Evolutionary conservation across 2,113 vertebrate genomes (phyloP), one percentile per base, ranked within the genome.

Genomic region (Boleophthalmus pectinirostris): DNA sequence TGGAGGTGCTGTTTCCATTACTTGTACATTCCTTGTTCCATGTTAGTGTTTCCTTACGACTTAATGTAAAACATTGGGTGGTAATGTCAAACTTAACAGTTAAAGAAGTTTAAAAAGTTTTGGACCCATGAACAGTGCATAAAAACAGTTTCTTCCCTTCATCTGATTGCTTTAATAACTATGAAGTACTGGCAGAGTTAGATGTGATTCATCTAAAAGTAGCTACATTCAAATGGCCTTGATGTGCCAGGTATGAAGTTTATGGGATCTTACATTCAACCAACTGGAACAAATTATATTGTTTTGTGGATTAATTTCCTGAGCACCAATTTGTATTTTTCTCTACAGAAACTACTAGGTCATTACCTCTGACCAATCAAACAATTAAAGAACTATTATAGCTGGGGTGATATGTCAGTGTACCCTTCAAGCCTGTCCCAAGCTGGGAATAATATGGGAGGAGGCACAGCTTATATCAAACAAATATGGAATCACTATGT

Each of bases 171-270:
- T 61, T 75, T 38, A 80, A 58, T 58, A 71, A 72, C 71, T 78
- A 73, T 43, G 64, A 83, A 72, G 72, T 82, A 83, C 77, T 75
- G 78, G 70, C 72, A 74, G 73, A 77, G 43, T 69, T 64, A 14
- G 66, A 80, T 53, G 81, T 60, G 51, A 61, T 84, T 86, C 72
- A 76, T 71, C 75, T 81, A 73, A 72, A 79, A 70, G 65, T 77
- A 81, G 84, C 82, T 92, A 91, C 91, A 91, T 91, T 92, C 91
- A 92, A 84, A 88, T 61, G 87, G 91, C 89, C 82, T 83, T 79
- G 68, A 90, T 90, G 85, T 87, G 88, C 85, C 86, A 16, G 46
- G 85, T 85, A 78, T 78, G 75, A 71, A 43, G 29, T n/a, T 10
- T 38, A 43, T 20, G 29, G 29, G 33, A 35, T 72, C 66, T 80